Evolutionary conservation across 2,888 invertebrate species (phyloP).

Genomic region (Meghimatium bilineatum): DNA sequence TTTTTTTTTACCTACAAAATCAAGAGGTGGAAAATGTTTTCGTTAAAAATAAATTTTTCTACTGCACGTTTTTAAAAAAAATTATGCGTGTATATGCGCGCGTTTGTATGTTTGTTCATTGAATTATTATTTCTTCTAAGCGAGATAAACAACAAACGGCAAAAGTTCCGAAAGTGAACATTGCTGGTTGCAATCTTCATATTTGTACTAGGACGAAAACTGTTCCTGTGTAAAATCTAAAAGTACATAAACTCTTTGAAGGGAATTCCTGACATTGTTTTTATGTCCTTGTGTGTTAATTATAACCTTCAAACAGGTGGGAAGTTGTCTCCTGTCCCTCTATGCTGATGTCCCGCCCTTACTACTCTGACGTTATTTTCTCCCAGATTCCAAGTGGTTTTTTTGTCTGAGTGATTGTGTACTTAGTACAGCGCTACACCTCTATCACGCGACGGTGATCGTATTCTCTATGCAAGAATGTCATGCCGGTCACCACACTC

Average conservation of each 20-base stretch:
- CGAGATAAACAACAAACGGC: too few species aligned
- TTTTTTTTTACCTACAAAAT: too few species aligned
- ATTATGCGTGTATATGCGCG: too few species aligned
- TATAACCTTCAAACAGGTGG: neutral
- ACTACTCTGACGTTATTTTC: neutral
- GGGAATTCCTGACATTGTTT: constrained; percentile 12
- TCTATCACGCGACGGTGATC: neutral
- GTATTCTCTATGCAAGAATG: neutral
- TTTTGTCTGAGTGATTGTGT: neutral
- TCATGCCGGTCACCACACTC: neutral
- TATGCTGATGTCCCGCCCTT: neutral
- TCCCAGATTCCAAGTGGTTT: neutral
- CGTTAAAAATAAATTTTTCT: too few species aligned
- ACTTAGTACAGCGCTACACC: neutral
- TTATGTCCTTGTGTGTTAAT: neutral
- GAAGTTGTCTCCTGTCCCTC: neutral
- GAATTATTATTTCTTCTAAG: too few species aligned
- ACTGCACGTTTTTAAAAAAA: too few species aligned
- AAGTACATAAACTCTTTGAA: neutral
- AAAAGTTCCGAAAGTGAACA: too few species aligned
- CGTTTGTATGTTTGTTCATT: too few species aligned
- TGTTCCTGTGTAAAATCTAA: neutral
- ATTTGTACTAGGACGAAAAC: neutral
- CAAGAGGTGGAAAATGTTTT: too few species aligned
- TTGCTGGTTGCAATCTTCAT: too few species aligned